Evolutionary conservation across 2,888 invertebrate species (phyloP), one percentile per base, ranked within the genome.

Genomic region (Sclerodermus sp.): DNA sequence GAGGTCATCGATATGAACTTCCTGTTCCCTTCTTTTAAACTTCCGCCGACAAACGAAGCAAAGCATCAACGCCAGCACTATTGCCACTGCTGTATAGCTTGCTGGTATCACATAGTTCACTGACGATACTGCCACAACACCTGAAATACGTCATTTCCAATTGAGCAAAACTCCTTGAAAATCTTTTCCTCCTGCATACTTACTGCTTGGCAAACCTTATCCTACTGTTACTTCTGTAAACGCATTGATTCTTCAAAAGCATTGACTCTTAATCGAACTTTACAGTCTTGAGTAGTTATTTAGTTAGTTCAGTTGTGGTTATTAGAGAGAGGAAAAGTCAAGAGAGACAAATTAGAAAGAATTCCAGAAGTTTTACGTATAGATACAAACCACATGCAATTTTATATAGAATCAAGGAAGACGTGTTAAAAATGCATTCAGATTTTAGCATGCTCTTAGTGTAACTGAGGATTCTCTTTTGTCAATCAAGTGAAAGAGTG

Each of bases 1-100:
- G 40, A 73, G 49, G n/a, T 69, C 70, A 55, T 73, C 66, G 40
- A 71, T 68, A 48, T 68, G 69, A 0, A 71, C 61, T 56, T 71
- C 68, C 23, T 63, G 69, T 5, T 62, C 65, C 23, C 72, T 73
- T 44, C 68, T 66, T 51, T 70, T 74, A 46, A 77, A 64, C 51
- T 76, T 77, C 49, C 83, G 79, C 66, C 86, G 85, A 66, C 85
- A 86, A 70, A 84, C 77, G 51, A 85, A 77, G 76, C 83, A 83
- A 49, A 81, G 52, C 12, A 76, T 68, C 45, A 83, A 64, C 30
- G 79, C 77, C 57, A 84, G 66, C 48, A 82, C 68, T 51, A 80
- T 74, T 49, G 79, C 79, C 52, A 81, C 77, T 53, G 80, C 78
- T 51, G 78, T 77, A 56, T 78, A 81, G 51, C 80, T 80, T 58